phyloP scores from a whole-genome alignment of 2,797 vertebrate species.

The Anabacerthia variegaticeps region DNA sequence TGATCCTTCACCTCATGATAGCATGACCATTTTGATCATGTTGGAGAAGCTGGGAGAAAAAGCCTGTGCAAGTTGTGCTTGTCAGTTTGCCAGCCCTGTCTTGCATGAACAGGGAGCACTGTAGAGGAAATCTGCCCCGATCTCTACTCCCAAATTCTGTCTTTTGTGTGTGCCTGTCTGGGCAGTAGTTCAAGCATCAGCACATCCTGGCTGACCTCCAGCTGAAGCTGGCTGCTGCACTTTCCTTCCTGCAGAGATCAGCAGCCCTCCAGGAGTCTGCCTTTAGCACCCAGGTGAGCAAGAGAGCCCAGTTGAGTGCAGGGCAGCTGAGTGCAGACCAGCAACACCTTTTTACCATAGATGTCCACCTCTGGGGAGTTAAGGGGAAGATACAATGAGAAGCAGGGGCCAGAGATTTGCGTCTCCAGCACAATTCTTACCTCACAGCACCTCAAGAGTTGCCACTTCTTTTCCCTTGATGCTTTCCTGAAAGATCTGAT shows the following conservation, averaged over 20 bases:
- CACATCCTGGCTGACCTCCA: not conserved
- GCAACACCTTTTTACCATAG: not conserved
- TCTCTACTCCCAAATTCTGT: not conserved
- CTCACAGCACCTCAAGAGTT: not conserved
- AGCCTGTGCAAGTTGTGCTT: not conserved
- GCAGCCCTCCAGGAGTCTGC: not conserved
- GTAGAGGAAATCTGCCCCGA: not conserved
- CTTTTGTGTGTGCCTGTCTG: not conserved
- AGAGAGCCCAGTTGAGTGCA: not conserved
- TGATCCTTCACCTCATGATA: not conserved
- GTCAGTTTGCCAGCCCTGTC: not conserved
- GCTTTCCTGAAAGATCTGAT: not conserved
- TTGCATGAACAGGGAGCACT: not conserved
- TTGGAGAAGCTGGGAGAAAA: not conserved
- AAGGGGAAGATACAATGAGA: not conserved
- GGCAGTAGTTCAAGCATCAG: not conserved
- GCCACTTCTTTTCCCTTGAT: not conserved
- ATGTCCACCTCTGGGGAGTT: not conserved
- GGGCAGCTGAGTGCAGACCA: not conserved
- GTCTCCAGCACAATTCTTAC: not conserved
- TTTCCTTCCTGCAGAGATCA: not conserved
- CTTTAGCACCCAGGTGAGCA: not conserved
- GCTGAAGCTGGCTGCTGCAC: not conserved
- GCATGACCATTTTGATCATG: not conserved
- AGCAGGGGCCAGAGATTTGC: not conserved